phyloP scores from a whole-genome alignment of 1,140 invertebrate genomes.

The Ephestia elutella region DNA sequence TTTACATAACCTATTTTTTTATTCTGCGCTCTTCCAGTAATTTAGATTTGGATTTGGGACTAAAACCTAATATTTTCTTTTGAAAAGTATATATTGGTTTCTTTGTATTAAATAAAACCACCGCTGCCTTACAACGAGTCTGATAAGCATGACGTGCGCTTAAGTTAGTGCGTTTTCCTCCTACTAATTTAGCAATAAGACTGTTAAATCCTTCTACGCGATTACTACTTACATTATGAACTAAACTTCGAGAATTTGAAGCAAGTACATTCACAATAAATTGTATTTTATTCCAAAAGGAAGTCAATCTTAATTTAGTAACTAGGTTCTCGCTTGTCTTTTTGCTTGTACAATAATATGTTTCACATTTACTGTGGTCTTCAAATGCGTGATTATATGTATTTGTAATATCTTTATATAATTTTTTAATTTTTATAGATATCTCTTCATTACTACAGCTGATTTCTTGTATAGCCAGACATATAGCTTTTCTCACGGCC shows the following conservation, averaged over 20 bases:
- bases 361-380: slow-evolving; percentile 6
- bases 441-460: background rate
- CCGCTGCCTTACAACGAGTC: slow-evolving; percentile 32
- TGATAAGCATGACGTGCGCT: slow-evolving; percentile 31
- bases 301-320: no score
- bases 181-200: slow-evolving; percentile 22
- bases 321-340: background rate
- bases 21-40: slow-evolving; percentile 6
- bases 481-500: background rate
- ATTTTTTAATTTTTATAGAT: background rate
- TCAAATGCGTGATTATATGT: slow-evolving; percentile 5
- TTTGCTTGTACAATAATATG: slow-evolving; percentile 6
- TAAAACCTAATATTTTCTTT: slow-evolving; percentile 17
- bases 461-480: background rate
- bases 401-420: slow-evolving; percentile 5
- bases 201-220: slow-evolving; percentile 52
- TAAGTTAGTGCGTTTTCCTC: slow-evolving; percentile 54
- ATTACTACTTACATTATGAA: slow-evolving; percentile 57
- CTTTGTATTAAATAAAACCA: slow-evolving; percentile 34
- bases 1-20: background rate
- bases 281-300: background rate
- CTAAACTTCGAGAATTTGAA: slow-evolving; percentile 23
- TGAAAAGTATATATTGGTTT: slow-evolving; percentile 9
- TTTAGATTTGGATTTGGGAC: slow-evolving; percentile 13
- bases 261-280: background rate